Percentiles rank a stretch among this genome's conserved stretches.
phyloP scores from a whole-genome alignment of 2,888 invertebrate species.

The Campopleginae sp. region DNA sequence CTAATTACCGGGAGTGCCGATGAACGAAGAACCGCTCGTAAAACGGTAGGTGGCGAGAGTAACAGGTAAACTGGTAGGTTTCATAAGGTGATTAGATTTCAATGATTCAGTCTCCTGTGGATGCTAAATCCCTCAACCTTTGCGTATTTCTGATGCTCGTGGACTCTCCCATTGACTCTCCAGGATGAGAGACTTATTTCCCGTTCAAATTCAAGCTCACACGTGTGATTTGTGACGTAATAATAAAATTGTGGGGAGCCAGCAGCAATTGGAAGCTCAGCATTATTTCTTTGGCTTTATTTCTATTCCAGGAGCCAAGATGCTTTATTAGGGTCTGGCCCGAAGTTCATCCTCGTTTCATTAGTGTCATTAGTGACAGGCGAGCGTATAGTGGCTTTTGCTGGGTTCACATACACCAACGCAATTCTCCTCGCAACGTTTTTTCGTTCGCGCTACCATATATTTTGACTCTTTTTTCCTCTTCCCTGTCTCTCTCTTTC shows the following conservation, averaged over 20 bases:
- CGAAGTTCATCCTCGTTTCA: not conserved
- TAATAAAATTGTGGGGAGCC: not conserved
- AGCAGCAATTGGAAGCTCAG: not conserved
- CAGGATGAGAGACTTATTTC: not conserved
- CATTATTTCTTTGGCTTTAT: not conserved
- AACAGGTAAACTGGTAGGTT: not conserved
- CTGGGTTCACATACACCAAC: not conserved
- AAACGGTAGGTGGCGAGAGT: slow-evolving; percentile 22
- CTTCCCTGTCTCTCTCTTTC: not conserved
- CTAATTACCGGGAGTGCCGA: slow-evolving; percentile 59
- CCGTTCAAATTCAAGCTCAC: not conserved
- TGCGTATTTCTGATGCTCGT: not conserved
- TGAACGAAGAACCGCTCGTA: slow-evolving; percentile 55
- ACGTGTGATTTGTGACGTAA: not conserved
- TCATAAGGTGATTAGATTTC: not conserved
- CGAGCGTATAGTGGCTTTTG: slow-evolving; percentile 1
- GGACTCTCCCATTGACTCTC: slow-evolving; percentile 15
- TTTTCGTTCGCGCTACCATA: not conserved
- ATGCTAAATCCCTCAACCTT: not conserved
- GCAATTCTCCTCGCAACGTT: not conserved
- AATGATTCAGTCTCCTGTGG: not conserved
- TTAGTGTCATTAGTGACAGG: slow-evolving; percentile 17
- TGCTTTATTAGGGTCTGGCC: not conserved
- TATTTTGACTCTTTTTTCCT: not conserved
- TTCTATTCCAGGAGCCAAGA: not conserved